Percentiles rank a stretch among this genome's conserved stretches.
phyloP scores from a whole-genome alignment of 2,797 vertebrate genomes.

The Mormyrops boulengeri region DNA sequence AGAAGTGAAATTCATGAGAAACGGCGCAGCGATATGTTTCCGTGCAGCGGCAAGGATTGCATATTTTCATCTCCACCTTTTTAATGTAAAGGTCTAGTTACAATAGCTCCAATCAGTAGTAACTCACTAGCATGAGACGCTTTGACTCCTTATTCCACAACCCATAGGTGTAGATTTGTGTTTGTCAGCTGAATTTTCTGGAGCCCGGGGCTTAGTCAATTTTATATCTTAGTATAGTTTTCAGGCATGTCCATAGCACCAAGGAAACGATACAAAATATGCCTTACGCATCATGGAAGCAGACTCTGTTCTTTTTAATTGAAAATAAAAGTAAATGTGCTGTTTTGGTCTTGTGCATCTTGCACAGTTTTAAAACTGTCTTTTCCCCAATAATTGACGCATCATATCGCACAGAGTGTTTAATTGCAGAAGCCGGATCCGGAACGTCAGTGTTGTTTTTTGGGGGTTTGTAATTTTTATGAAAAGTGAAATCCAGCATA shows the following conservation, averaged over 20 bases:
- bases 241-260: neutral
- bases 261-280: neutral
- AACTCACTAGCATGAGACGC: slow-evolving; percentile 4
- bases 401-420: neutral
- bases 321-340: slow-evolving; percentile 11
- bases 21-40: neutral
- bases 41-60: neutral
- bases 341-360: slow-evolving; percentile 15
- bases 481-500: neutral
- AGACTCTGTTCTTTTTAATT: slow-evolving; percentile 9
- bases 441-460: neutral
- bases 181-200: slow-evolving; percentile 11
- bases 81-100: neutral
- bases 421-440: neutral
- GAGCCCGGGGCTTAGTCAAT: neutral
- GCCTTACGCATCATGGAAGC: slow-evolving; percentile 9
- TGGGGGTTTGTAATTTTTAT: slow-evolving; percentile 2
- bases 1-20: neutral
- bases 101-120: neutral
- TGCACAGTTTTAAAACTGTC: slow-evolving; percentile 26
- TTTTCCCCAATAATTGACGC: neutral
- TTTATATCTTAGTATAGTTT: slow-evolving; percentile 13
- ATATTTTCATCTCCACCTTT: neutral
- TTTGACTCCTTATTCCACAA: neutral
- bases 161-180: neutral